Evolutionary conservation across 1,140 invertebrate species (phyloP), one percentile per base, ranked within the genome.

Genomic region (Wiebesia pumilae): DNA sequence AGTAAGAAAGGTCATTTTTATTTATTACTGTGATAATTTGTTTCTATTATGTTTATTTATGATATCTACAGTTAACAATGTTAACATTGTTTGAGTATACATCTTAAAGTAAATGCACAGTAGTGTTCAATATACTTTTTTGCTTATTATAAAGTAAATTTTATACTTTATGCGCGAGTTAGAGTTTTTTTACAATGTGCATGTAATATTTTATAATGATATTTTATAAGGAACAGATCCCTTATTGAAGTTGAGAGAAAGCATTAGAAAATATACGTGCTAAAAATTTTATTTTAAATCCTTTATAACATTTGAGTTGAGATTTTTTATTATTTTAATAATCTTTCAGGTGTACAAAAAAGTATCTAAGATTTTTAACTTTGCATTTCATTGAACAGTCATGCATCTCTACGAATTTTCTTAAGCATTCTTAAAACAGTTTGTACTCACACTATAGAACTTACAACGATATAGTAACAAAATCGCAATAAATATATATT

Each of bases 41-140:
- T 88, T 88, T 83, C 80, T 83, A 84, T 80, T 86, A 67, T 67
- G 51, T 88, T 88, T 88, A 88, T 88, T 88, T 87, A 33, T 87
- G 82, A 67, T 78, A 86, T 83, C 85, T 83, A 87, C 81, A 87
- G 47, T 78, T 43, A 87, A 83, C 85, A 87, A 87, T 83, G 47
- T 67, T 21, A 67, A 83, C 75, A 87, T 83, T 86, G 84, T 86
- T 86, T 69, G 35, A 80, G 62, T 87, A 80, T 87, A 87, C 80
- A 86, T 33, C 81, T 79, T 87, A 83, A 73, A 83, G 38, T 87
- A 87, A 87, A 87, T 79, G 43, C 43, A 78, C 40, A 75, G 33
- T 35, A 54, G 38, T 79, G n/a, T 86, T 38, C 58, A 83, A 69
- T 27, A 40, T 54, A 51, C 33, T 75, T 65, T 78, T 81, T 47